Evolutionary conservation across 2,113 vertebrate genomes (phyloP), one percentile per base, ranked within the genome.

Genomic region (Pseudorasbora parva): DNA sequence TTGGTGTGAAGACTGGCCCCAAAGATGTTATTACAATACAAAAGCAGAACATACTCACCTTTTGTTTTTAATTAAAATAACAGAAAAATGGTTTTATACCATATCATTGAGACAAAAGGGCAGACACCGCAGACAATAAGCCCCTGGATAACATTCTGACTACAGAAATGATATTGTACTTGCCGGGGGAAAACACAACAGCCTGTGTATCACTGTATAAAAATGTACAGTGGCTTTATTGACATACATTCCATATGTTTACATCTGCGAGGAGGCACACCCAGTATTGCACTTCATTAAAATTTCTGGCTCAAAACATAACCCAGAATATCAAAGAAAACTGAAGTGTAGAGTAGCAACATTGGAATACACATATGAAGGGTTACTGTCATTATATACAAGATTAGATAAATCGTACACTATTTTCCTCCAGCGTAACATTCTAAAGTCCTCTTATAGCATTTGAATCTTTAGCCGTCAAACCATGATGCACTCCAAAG

Each of bases 271-370:
- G 97, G 97, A 98, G 98, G 97, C 97, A 99, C 97, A 97, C 97
- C 96, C 96, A 97, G 96, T 98, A 98, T 98, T 98, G 98, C 97
- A 99, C 97, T 98, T 99, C 97, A 97, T 97, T 97, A 97, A 98
- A 98, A 99, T 94, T 96, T 99, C 98, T 98, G 97, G 97, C 97
- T 97, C 95, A 96, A 98, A 94, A 98, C 96, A 95, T 96, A 97
- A 98, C 94, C 96, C 97, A 97, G 96, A 97, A 97, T 96, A 97
- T 96, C 95, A 97, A 98, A 97, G 95, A 95, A 97, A 98, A 97
- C 92, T 96, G 96, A 96, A 95, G 96, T 97, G 96, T 96, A 97
- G 96, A 97, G 96, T 95, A 97, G 95, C 97, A 96, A 97, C 95
- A 97, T 96, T 95, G 95, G 95, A 97, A 97, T 97, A 96, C 96